These are phyloP conservation scores for Macropus fuliginosus DNA, from an alignment of 2,797 vertebrate species.

Conservation along the genomic window DNA sequence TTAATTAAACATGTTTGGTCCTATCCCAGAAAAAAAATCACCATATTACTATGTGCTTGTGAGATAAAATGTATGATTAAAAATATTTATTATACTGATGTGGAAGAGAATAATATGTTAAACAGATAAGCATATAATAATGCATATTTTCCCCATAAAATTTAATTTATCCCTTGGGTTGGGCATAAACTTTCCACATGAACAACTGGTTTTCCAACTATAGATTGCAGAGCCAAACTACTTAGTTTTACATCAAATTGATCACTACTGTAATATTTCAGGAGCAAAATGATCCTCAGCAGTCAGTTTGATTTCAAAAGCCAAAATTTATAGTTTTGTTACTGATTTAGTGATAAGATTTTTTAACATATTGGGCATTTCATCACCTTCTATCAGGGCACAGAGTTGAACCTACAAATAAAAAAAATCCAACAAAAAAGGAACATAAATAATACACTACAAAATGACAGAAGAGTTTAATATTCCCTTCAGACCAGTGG, in stretches of 20 bases:
- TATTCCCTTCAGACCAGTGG: constrained; percentile 80
- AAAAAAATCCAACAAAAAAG: constrained; percentile 75
- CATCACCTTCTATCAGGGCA: constrained; percentile 85
- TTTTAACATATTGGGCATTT: constrained; percentile 87
- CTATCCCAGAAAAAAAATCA: constrained; percentile 80
- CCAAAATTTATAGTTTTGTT: constrained; percentile 85
- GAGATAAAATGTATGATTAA: constrained; percentile 86
- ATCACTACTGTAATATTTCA: constrained; percentile 89
- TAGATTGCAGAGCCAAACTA: constrained; percentile 86
- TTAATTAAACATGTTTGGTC: constrained; percentile 79
- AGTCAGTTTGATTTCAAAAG: constrained; percentile 87
- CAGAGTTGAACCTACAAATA: constrained; percentile 84
- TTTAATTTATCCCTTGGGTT: constrained; percentile 87
- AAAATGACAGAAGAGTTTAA: constrained; percentile 84
- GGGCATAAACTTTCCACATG: constrained; percentile 86
- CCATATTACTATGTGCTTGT: constrained; percentile 78
- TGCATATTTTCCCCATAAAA: constrained; percentile 87
- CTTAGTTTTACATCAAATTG: constrained; percentile 87
- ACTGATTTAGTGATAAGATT: constrained; percentile 87
- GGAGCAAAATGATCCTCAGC: constrained; percentile 86
- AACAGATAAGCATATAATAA: constrained; percentile 87
- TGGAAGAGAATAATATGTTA: constrained; percentile 86
- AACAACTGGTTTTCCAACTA: constrained; percentile 85
- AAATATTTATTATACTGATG: constrained; percentile 86
- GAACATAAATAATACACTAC: constrained; percentile 81